These are phyloP conservation scores for Tyrannus savana DNA, from an alignment of 2,113 vertebrate species.

Conservation along the genomic window DNA sequence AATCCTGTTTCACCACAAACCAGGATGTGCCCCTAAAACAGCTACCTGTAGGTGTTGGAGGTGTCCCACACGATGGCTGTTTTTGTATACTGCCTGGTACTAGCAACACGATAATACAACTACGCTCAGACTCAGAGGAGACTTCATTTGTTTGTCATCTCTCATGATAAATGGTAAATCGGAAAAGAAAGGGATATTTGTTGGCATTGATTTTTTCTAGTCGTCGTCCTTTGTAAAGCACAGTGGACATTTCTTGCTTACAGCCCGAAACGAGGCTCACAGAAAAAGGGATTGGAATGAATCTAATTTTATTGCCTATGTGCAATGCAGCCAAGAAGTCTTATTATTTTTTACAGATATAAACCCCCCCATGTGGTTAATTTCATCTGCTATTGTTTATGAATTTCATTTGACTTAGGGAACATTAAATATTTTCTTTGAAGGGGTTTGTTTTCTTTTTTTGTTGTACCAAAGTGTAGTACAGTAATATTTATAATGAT, in stretches of 20 bases:
- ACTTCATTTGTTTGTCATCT: conserved; percentile 35
- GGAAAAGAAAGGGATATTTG: conserved; percentile 42
- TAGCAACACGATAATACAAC: conserved; percentile 25
- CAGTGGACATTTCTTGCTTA: conserved; percentile 73
- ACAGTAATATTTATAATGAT: conserved; percentile 43
- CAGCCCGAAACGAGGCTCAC: conserved; percentile 50
- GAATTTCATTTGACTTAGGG: conserved; percentile 49
- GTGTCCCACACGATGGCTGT: neutral
- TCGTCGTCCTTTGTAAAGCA: conserved; percentile 80
- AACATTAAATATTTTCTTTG: conserved; percentile 37
- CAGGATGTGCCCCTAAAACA: conserved; percentile 43
- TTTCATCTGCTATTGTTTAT: conserved; percentile 51
- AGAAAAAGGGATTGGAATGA: conserved; percentile 52
- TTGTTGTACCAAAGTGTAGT: conserved; percentile 55
- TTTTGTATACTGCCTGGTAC: conserved; percentile 42
- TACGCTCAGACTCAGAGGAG: conserved; percentile 59
- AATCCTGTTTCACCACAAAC: conserved; percentile 22
- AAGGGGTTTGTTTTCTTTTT: neutral
- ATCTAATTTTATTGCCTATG: conserved; percentile 55
- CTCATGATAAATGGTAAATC: conserved; percentile 6
- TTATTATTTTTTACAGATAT: conserved; percentile 62
- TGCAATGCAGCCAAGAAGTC: conserved; percentile 61
- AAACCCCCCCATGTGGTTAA: conserved; percentile 35
- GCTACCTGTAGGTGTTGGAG: conserved; percentile 48
- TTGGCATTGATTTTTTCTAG: conserved; percentile 65